Conservation (phyloP, 1,140 invertebrate genomes). For the Drusus annulatus region DNA sequence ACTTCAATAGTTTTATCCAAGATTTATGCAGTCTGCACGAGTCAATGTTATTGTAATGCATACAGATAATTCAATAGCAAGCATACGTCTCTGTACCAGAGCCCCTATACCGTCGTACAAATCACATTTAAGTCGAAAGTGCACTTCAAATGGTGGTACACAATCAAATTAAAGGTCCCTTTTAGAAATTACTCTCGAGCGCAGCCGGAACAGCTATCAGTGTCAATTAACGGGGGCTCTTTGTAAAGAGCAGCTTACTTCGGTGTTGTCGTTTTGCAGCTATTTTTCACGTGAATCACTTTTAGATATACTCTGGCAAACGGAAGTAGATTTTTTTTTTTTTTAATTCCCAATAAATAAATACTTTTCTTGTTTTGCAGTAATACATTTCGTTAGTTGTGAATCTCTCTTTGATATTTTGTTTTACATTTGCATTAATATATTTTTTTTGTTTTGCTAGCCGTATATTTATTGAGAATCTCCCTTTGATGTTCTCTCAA, state of each 20-base stretch:
- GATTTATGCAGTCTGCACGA: not conserved
- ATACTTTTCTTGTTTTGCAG: too few relatives aligned
- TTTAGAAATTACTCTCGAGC: conserved; percentile 20
- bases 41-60: conserved; percentile 35
- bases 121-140: conserved; percentile 45
- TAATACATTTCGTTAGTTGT: too few relatives aligned
- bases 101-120: conserved; percentile 17
- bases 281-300: too few relatives aligned
- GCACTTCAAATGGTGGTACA: conserved; percentile 49
- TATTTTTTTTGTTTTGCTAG: too few relatives aligned
- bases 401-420: too few relatives aligned
- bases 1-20: not conserved
- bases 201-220: conserved; percentile 1
- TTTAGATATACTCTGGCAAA: too few relatives aligned
- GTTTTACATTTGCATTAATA: too few relatives aligned
- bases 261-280: not conserved
- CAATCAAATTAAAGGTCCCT: conserved; percentile 52
- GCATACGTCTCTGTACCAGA: not conserved
- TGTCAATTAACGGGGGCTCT: conserved; percentile 17
- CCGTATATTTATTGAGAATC: too few relatives aligned
- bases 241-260: conserved; percentile 1
- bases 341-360: too few relatives aligned
- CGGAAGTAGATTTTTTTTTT: too few relatives aligned
- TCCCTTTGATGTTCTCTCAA: too few relatives aligned
- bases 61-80: not conserved